phyloP scores from a whole-genome alignment of 2,113 vertebrate species.

The Siniperca knerii region DNA sequence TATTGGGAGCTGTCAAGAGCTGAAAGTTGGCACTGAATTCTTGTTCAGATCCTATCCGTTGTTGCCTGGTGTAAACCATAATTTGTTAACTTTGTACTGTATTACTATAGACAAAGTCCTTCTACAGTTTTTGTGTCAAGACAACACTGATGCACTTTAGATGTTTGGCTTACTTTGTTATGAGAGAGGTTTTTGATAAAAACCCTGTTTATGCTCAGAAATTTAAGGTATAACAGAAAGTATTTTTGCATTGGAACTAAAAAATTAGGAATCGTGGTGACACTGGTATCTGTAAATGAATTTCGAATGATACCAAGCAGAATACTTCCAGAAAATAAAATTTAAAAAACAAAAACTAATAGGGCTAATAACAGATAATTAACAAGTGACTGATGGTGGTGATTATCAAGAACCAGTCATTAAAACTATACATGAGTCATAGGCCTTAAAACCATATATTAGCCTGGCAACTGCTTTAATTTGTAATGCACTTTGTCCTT shows the following conservation, averaged over 20 bases:
- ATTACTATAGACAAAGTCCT: not conserved
- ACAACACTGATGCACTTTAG: not conserved
- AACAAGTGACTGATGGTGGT: not conserved
- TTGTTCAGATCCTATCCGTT: not conserved
- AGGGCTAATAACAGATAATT: not conserved
- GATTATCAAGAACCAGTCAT: constrained; percentile 17
- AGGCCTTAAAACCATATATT: not conserved
- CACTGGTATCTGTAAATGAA: not conserved
- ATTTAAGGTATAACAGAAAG: not conserved
- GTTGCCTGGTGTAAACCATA: not conserved
- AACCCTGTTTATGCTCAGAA: not conserved
- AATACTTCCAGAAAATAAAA: not conserved
- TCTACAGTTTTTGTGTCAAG: not conserved
- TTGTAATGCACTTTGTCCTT: constrained; percentile 1
- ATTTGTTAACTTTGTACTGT: not conserved
- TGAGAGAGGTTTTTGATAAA: not conserved
- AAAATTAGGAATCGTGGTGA: not conserved
- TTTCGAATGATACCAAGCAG: not conserved
- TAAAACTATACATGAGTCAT: constrained; percentile 33
- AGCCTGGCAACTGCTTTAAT: constrained; percentile 20
- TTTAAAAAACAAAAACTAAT: not conserved
- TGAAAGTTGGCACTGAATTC: constrained; percentile 1
- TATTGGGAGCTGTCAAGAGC: constrained; percentile 9
- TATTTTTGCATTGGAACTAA: not conserved
- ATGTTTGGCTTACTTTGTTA: not conserved